Conservation (phyloP, 2,113 vertebrate genomes). For the Rhinoptilus africanus region DNA sequence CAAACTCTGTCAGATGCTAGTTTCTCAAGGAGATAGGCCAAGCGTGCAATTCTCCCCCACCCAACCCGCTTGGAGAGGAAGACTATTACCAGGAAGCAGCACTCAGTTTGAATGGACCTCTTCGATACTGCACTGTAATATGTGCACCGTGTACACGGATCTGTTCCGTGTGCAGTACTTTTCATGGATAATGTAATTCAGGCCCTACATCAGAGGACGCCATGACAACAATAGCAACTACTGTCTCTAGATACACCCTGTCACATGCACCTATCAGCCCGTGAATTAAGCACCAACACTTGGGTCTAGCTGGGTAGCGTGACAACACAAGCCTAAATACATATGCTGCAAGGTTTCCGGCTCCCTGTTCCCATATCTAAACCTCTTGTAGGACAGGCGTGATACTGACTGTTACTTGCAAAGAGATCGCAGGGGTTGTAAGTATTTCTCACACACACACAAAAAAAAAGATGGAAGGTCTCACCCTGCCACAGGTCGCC, state of each 20-base stretch:
- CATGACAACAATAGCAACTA: neutral
- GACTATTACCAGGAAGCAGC: neutral
- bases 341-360: neutral
- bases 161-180: neutral
- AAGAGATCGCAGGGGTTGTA: neutral
- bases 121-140: neutral
- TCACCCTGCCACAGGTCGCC: neutral
- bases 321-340: neutral
- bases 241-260: neutral
- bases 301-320: neutral
- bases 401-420: neutral
- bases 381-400: neutral
- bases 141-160: fast-evolving
- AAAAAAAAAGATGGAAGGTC: neutral
- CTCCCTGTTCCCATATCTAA: neutral
- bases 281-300: neutral
- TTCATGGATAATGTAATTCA: neutral
- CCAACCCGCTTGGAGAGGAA: neutral
- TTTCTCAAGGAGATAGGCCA: neutral
- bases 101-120: neutral
- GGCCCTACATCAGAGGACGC: neutral
- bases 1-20: neutral
- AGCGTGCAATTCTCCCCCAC: neutral
- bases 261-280: neutral
- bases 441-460: neutral